Base-by-base conservation (phyloP, 2,797 vertebrate genomes). In the Pantherophis alleghaniensis region DNA sequence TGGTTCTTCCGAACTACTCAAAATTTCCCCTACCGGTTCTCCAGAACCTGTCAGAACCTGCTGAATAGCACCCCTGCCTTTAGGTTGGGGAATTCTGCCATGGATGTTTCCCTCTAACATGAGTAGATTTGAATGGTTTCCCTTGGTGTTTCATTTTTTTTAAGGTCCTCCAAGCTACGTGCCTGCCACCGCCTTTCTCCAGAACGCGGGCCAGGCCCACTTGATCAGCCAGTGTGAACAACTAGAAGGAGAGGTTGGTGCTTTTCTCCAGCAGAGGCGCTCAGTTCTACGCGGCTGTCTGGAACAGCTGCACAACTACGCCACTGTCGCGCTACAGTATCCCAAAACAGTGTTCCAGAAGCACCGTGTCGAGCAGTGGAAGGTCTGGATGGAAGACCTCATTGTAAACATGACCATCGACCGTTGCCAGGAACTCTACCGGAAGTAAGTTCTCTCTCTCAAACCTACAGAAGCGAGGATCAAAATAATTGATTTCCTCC, bases 161-260 rank as follows among this genome's bases (percentile, higher is more conserved):
- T 92, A 96, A 99, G 99, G 99, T 95, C 99, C 99, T 59, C 99
- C 99, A 1, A 99, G 99, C 97, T 99, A 99, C 0, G 99, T 99
- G 1, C 99, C 99, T 37, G 99, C 99, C 6, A 99, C 99, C 47
- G 98, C 99, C 9, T 99, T 99, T 96, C 97, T 99, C 90, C 99
- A 99, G 95, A 99, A 99, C 0, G 99, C 99, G 0, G 99, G 99
- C 74, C 99, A 99, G 97, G 99, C 99, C 9, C 99, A 99, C 95
- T 97, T 99, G 0, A 99, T 99, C 95, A 99, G 98, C 96, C 99
- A 99, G 95, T 99, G 99, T 18, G 99, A 99, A 86, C 98, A 98
- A 28, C 97, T 99, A 91, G 99, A 99, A 96, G 99, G 98, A 0
- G 99, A 99, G 96, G 97, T 99, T 51, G 98, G 98, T 6, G 97